Percentiles rank a stretch among this genome's conserved stretches.
Conservation (phyloP, 2,888 invertebrate genomes). For the Onthophagus sagittarius region DNA sequence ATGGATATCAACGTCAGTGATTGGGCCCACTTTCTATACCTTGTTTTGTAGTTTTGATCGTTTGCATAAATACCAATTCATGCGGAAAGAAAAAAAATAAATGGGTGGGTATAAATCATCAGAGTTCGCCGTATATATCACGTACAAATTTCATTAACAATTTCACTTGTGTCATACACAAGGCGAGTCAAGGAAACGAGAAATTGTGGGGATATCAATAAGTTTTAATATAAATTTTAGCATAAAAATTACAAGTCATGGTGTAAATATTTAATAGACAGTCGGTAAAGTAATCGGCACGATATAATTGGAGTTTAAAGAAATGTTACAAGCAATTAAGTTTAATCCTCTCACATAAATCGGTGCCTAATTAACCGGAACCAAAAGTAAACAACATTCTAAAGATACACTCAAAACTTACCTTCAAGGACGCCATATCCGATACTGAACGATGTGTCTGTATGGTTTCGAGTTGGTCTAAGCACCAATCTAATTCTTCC, state of each 20-base stretch:
- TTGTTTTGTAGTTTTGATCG: not conserved
- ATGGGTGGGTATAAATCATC: not conserved
- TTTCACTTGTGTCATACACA: no score
- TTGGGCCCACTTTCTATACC: not conserved
- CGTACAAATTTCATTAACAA: no score
- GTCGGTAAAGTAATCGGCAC: no score
- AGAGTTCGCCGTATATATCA: no score
- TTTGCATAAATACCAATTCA: not conserved
- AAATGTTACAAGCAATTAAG: not conserved
- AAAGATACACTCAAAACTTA: conserved; percentile 47
- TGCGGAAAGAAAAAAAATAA: not conserved
- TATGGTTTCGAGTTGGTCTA: conserved; percentile 99
- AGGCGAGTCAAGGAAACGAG: no score
- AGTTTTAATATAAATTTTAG: no score
- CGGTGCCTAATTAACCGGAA: not conserved
- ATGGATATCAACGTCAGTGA: not conserved
- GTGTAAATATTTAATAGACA: no score
- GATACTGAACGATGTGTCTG: conserved; percentile 99
- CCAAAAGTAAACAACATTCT: not conserved
- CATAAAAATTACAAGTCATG: no score
- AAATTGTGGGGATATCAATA: no score
- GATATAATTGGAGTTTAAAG: not conserved
- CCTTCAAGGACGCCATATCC: conserved; percentile 99
- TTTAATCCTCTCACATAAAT: not conserved
- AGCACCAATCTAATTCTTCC: conserved; percentile 99